These are phyloP conservation scores for Leptinotarsa rubiginosa DNA, from an alignment of 2,888 invertebrate species.

Conservation along the genomic window DNA sequence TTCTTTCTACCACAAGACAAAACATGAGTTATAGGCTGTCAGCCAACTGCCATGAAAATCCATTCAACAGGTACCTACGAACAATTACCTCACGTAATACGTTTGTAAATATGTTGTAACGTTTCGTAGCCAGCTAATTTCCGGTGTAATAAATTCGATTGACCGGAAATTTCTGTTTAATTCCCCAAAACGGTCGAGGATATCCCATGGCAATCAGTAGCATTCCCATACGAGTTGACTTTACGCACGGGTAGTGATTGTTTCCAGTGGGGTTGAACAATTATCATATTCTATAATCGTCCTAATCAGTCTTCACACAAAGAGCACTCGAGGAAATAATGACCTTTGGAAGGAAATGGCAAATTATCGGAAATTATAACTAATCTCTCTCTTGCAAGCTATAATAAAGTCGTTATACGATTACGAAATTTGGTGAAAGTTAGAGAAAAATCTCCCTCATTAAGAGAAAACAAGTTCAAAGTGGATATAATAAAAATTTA, in stretches of 20 bases:
- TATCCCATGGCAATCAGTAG: constrained; percentile 50
- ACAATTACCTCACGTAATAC: constrained; percentile 38
- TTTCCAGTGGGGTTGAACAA: constrained; percentile 32
- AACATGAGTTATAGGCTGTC: constrained; percentile 27
- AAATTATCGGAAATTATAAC: constrained; percentile 28
- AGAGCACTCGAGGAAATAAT: constrained; percentile 19
- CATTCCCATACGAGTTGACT: constrained; percentile 49
- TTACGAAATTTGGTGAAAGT: not conserved
- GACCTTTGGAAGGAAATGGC: constrained; percentile 31
- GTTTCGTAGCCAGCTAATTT: constrained; percentile 54
- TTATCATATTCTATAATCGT: constrained; percentile 40
- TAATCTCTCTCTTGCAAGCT: not conserved
- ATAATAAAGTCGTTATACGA: too few relatives aligned
- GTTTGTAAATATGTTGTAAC: constrained; percentile 45
- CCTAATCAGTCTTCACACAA: constrained; percentile 25
- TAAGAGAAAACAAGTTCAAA: too few relatives aligned
- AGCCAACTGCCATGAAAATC: constrained; percentile 15
- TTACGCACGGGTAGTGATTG: constrained; percentile 34
- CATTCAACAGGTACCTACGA: constrained; percentile 24
- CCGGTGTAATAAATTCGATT: constrained; percentile 59
- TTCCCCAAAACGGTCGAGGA: constrained; percentile 54
- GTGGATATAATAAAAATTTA: too few relatives aligned
- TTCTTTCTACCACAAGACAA: constrained; percentile 1
- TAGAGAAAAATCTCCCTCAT: not conserved
- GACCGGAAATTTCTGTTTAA: constrained; percentile 61